Percentiles rank a stretch among this genome's conserved stretches.
These are phyloP conservation scores for Maniola jurtina DNA, from an alignment of 1,140 invertebrate genomes.

Conservation along the genomic window DNA sequence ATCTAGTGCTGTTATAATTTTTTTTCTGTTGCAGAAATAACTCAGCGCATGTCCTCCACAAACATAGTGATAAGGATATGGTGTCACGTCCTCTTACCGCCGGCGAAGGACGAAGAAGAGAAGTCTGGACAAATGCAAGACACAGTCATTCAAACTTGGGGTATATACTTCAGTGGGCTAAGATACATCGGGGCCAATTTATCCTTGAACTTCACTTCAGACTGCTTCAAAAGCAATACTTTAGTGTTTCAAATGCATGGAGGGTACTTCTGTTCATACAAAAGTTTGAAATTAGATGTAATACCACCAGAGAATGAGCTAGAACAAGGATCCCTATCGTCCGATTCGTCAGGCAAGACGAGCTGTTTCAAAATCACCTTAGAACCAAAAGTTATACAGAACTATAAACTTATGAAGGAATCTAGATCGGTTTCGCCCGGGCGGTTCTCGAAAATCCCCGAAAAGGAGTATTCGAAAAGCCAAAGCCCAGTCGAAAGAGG, in stretches of 20 bases:
- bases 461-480: constrained; percentile 72
- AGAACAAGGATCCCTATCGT: constrained; percentile 64
- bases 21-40: constrained; percentile 60
- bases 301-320: constrained; percentile 68
- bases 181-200: constrained; percentile 88
- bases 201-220: constrained; percentile 83
- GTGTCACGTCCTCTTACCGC: constrained; percentile 64
- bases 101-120: constrained; percentile 38
- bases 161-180: constrained; percentile 90
- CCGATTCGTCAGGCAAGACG: constrained; percentile 61
- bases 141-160: constrained; percentile 86
- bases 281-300: constrained; percentile 77
- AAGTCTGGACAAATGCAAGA: constrained; percentile 56
- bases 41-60: constrained; percentile 70
- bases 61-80: constrained; percentile 81
- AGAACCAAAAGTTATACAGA: constrained; percentile 51
- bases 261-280: constrained; percentile 88
- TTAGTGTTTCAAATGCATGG: constrained; percentile 93
- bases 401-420: constrained; percentile 53
- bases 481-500: constrained; percentile 66
- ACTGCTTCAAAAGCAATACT: constrained; percentile 87
- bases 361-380: constrained; percentile 53
- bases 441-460: constrained; percentile 53
- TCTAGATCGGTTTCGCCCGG: constrained; percentile 68
- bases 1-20: neutral